phyloP scores from a whole-genome alignment of 2,113 vertebrate genomes.

The Acrocephalus arundinaceus region DNA sequence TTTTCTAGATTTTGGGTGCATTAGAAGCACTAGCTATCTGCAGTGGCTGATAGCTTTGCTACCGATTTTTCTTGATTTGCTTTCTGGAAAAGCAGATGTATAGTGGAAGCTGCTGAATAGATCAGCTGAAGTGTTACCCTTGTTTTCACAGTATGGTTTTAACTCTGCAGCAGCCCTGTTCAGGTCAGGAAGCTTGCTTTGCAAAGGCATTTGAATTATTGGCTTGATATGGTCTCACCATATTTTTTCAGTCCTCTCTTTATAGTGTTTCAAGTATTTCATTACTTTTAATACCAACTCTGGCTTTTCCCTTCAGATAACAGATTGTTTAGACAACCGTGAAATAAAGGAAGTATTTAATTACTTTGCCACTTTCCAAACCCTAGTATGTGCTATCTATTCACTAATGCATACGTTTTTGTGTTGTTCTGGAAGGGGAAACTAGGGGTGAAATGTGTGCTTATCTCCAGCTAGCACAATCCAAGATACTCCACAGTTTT shows the following conservation, averaged over 20 bases:
- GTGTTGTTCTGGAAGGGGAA: constrained; percentile 28
- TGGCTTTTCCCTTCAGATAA: constrained; percentile 39
- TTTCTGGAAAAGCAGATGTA: not conserved
- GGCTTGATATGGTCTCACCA: not conserved
- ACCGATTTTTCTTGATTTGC: not conserved
- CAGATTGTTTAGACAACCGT: constrained; percentile 36
- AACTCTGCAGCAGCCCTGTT: not conserved
- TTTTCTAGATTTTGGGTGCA: not conserved
- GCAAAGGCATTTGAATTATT: constrained; percentile 14
- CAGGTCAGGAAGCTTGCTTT: constrained; percentile 21
- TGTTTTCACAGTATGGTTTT: constrained; percentile 19
- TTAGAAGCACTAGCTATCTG: not conserved
- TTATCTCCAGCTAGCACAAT: constrained; percentile 44
- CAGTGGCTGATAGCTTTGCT: not conserved
- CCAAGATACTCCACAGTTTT: constrained; percentile 17
- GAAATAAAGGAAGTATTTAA: constrained; percentile 62
- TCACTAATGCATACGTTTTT: not conserved
- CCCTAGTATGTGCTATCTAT: not conserved
- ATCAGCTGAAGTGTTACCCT: not conserved
- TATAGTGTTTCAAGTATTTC: constrained; percentile 19
- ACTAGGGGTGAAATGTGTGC: not conserved
- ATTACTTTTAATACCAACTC: constrained; percentile 9
- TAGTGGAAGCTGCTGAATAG: not conserved
- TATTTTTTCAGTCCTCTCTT: constrained; percentile 32
- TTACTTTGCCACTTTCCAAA: constrained; percentile 24